These are phyloP conservation scores for Megalopta genalis DNA, from an alignment of 1,140 invertebrate species.

Conservation along the genomic window DNA sequence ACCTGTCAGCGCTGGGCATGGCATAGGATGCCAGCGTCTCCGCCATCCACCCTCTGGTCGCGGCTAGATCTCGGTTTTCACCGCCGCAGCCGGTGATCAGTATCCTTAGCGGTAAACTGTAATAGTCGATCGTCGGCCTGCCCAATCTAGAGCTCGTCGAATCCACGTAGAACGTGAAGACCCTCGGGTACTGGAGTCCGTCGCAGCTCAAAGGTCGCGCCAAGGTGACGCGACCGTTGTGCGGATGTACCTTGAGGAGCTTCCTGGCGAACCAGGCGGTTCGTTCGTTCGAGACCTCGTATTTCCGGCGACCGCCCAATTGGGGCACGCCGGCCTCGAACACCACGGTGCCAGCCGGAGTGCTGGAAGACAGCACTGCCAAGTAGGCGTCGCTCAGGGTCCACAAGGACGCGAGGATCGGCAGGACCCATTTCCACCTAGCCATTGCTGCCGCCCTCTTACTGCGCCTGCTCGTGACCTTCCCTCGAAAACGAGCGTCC, in stretches of 20 bases:
- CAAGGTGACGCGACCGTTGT: slow-evolving; percentile 87
- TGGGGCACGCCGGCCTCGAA: slow-evolving; percentile 91
- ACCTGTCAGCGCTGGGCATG: slow-evolving; percentile 87
- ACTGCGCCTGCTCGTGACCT: slow-evolving; percentile 45
- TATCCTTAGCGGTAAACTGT: slow-evolving; percentile 89
- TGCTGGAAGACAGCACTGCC: slow-evolving; percentile 85
- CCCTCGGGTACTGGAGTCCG: slow-evolving; percentile 89
- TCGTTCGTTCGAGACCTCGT: slow-evolving; percentile 88
- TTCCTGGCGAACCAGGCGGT: slow-evolving; percentile 90
- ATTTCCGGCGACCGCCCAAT: slow-evolving; percentile 86
- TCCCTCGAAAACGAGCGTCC: slow-evolving; percentile 29
- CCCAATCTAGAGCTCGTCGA: slow-evolving; percentile 88
- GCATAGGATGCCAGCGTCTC: slow-evolving; percentile 91
- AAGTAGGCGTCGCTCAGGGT: slow-evolving; percentile 81
- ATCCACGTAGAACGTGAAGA: slow-evolving; percentile 92
- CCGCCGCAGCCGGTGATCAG: slow-evolving; percentile 89
- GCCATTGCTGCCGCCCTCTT: slow-evolving; percentile 66
- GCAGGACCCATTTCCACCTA: slow-evolving; percentile 68
- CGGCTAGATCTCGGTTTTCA: slow-evolving; percentile 83
- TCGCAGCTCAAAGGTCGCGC: slow-evolving; percentile 87
- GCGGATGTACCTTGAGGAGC: slow-evolving; percentile 87
- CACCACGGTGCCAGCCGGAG: slow-evolving; percentile 85
- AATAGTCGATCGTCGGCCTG: slow-evolving; percentile 88
- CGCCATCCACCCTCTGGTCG: slow-evolving; percentile 90
- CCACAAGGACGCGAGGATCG: slow-evolving; percentile 59